These are phyloP conservation scores for Engraulis encrasicolus DNA, from an alignment of 2,113 vertebrate species.

Conservation along the genomic window DNA sequence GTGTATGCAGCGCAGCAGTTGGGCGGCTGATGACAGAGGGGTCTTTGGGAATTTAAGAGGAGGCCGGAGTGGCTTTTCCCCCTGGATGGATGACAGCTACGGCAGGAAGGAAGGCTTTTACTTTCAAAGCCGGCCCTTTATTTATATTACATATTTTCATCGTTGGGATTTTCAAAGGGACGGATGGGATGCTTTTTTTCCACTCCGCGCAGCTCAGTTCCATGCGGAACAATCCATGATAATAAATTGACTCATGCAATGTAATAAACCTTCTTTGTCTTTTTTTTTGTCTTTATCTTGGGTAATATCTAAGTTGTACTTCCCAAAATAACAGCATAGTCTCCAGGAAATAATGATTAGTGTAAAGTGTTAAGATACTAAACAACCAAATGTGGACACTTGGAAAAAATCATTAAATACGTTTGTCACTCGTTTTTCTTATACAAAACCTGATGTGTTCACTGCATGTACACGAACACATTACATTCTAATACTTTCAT, in stretches of 20 bases:
- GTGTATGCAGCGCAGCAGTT: slow-evolving; percentile 79
- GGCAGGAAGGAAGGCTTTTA: slow-evolving; percentile 82
- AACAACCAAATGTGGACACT: not conserved
- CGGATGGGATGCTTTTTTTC: no score
- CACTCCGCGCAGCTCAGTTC: no score
- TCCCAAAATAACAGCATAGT: not conserved
- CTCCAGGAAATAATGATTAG: not conserved
- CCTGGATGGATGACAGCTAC: slow-evolving; percentile 69
- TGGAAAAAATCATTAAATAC: no score
- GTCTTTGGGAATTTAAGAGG: slow-evolving; percentile 83
- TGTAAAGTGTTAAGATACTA: not conserved
- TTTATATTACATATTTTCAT: slow-evolving; percentile 84
- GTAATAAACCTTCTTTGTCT: slow-evolving; percentile 38
- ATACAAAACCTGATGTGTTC: no score
- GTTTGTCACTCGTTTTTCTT: no score
- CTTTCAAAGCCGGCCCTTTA: slow-evolving; percentile 81
- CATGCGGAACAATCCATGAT: slow-evolving; percentile 35
- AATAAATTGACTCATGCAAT: slow-evolving; percentile 66
- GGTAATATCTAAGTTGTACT: not conserved
- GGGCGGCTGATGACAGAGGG: slow-evolving; percentile 81
- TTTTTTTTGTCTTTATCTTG: not conserved
- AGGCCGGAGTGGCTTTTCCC: slow-evolving; percentile 70
- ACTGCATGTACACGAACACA: no score
- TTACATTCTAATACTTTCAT: no score
- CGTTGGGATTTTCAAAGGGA: slow-evolving; percentile 73